These are phyloP conservation scores for Spinus olivaceus DNA, from an alignment of 2,797 vertebrate species.

Conservation along the genomic window DNA sequence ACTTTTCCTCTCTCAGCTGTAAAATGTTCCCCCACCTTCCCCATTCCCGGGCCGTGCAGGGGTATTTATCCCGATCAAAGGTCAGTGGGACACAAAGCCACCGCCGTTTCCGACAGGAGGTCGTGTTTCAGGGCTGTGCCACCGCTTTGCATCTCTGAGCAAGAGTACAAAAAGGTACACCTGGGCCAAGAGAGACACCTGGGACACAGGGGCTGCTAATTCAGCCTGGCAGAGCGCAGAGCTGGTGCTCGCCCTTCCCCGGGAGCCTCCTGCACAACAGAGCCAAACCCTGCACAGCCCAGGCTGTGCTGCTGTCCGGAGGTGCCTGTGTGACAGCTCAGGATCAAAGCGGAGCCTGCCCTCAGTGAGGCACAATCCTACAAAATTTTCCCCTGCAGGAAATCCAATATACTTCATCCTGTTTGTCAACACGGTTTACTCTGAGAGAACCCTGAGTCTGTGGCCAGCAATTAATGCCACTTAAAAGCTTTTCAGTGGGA, in stretches of 20 bases:
- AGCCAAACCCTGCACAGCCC: background rate
- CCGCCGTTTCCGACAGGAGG: background rate
- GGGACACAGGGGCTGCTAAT: background rate
- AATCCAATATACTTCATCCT: slow-evolving; percentile 22
- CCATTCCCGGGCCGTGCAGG: background rate
- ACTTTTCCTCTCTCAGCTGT: background rate
- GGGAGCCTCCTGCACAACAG: background rate
- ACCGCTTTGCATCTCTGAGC: background rate
- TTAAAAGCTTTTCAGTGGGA: slow-evolving; percentile 64
- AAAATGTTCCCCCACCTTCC: background rate
- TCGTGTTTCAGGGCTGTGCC: background rate
- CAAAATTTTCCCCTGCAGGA: background rate
- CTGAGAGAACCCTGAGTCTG: background rate
- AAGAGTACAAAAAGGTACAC: background rate
- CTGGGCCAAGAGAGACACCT: background rate
- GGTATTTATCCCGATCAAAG: background rate
- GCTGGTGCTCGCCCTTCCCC: background rate
- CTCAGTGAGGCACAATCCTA: background rate
- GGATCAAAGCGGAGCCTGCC: background rate
- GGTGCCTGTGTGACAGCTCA: background rate
- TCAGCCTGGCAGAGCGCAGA: background rate
- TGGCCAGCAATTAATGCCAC: slow-evolving; percentile 65
- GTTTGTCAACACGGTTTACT: slow-evolving; percentile 52
- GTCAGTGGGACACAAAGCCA: background rate
- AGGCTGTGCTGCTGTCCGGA: background rate